Percentiles rank a stretch among this genome's conserved stretches.
These are phyloP conservation scores for Operophtera brumata DNA, from an alignment of 2,888 invertebrate genomes.

Conservation along the genomic window DNA sequence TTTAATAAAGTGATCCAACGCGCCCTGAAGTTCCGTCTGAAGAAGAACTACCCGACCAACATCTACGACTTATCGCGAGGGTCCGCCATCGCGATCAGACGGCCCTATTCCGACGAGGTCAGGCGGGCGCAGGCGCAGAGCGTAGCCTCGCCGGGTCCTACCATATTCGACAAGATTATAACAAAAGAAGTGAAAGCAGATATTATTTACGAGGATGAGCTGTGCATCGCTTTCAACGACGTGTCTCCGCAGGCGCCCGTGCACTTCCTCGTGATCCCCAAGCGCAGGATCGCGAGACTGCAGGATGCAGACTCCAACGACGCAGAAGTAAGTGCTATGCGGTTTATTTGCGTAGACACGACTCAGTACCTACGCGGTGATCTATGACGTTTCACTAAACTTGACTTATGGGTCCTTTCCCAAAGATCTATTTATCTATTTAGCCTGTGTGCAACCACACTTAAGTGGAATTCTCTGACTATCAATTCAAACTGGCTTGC, in stretches of 20 bases:
- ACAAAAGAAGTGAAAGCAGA: constrained; percentile 89
- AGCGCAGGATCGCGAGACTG: constrained; percentile 84
- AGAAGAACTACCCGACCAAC: constrained; percentile 72
- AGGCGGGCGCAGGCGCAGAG: constrained; percentile 63
- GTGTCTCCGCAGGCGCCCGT: constrained; percentile 89
- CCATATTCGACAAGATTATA: constrained; percentile 89
- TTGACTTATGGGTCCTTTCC: too few relatives aligned
- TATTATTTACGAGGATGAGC: constrained; percentile 90
- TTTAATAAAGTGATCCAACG: constrained; percentile 74
- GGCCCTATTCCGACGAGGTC: constrained; percentile 72
- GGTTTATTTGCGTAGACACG: neutral
- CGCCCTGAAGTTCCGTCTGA: constrained; percentile 68
- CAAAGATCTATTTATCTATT: too few relatives aligned
- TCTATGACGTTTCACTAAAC: too few relatives aligned
- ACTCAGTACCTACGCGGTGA: too few relatives aligned
- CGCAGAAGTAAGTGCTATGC: constrained; percentile 67
- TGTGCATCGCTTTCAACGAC: constrained; percentile 91
- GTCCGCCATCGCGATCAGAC: constrained; percentile 60
- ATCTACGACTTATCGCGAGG: constrained; percentile 71
- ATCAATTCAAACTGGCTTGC: too few relatives aligned
- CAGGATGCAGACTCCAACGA: constrained; percentile 82
- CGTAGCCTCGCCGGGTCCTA: constrained; percentile 66
- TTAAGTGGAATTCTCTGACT: too few relatives aligned
- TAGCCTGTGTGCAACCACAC: too few relatives aligned
- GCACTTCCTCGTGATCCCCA: constrained; percentile 92